Percentiles rank a stretch among this genome's conserved stretches.
Evolutionary conservation across 2,888 invertebrate genomes (phyloP).

Genomic region (Phrixothrix hirtus): DNA sequence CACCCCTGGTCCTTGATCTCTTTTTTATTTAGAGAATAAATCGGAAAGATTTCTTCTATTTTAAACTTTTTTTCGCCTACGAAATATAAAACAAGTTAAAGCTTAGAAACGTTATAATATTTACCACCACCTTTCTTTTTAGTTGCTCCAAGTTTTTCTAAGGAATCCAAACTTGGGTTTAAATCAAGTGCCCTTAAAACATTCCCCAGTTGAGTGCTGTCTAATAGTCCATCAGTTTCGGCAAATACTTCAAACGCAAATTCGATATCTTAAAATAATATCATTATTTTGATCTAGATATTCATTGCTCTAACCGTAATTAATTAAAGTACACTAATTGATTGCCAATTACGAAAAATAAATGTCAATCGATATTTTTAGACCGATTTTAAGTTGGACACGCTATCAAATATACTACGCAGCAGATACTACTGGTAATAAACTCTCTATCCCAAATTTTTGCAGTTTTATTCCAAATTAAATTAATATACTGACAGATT

Average conservation of each 20-base stretch:
- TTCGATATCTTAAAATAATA: constrained; percentile 45
- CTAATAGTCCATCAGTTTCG: constrained; percentile 81
- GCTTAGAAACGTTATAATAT: neutral
- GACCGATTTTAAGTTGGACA: no score
- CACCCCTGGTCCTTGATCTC: constrained; percentile 90
- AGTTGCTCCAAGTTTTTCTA: constrained; percentile 92
- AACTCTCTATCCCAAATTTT: no score
- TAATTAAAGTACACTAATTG: no score
- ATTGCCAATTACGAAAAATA: no score
- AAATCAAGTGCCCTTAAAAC: constrained; percentile 88
- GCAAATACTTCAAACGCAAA: constrained; percentile 47
- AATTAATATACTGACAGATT: no score
- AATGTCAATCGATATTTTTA: no score
- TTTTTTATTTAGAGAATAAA: constrained; percentile 89
- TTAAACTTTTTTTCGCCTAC: constrained; percentile 84
- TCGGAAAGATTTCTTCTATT: constrained; percentile 95
- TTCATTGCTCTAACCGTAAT: no score
- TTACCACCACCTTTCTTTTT: constrained; percentile 90
- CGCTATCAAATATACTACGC: no score
- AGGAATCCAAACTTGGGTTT: constrained; percentile 90
- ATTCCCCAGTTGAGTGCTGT: constrained; percentile 87
- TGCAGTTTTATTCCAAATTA: no score
- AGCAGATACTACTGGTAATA: no score
- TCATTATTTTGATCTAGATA: no score
- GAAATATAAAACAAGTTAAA: neutral